Base-by-base conservation (phyloP, 2,113 vertebrate genomes). In the Boulengeromyrus knoepffleri region DNA sequence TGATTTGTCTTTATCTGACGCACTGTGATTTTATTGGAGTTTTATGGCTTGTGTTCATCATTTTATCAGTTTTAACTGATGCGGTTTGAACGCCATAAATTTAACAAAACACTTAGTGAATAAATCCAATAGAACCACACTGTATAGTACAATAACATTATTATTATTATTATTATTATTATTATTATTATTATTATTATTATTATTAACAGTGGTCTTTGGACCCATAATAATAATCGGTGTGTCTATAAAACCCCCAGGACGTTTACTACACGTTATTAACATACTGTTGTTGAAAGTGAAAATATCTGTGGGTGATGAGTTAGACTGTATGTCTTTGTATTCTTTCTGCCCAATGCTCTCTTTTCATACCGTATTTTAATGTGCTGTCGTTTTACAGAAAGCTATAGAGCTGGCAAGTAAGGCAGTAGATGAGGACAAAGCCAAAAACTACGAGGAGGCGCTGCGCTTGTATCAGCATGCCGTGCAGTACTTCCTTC, bases 351-450 rank as follows among this genome's bases (percentile, higher is more conserved):
- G 53, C 21, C 53, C 19, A 6, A 21, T 24, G 17, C 52, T 19
- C 52, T 53, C 52, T 24, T 58, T 58, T 58, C 56, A 58, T 58
- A 58, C 56, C 53, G 53, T 24, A 5, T 21, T 58, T 58, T 24
- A 24, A 58, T 58, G 70, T 17, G 70, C 36, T 77, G 31, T 77
- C 5, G 5, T 85, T 85, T 85, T 94, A 77, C 94, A 99, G 99
- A 99, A 99, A 98, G 99, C 98, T 86, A 98, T 99, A 93, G 98
- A 99, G 92, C 96, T 99, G 56, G 99, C 97, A 91, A 97, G 46
- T 94, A 99, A 97, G 94, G 98, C 99, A 2, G 96, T 98, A 1
- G 97, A 99, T 92, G 98, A 99, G 94, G 99, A 99, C 94, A 98
- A 99, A 95, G 98, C 97, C 77, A 95, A 97, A 90, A 99, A 99